Conservation (phyloP, 2,113 vertebrate species). For the Pseudopodoces humilis region DNA sequence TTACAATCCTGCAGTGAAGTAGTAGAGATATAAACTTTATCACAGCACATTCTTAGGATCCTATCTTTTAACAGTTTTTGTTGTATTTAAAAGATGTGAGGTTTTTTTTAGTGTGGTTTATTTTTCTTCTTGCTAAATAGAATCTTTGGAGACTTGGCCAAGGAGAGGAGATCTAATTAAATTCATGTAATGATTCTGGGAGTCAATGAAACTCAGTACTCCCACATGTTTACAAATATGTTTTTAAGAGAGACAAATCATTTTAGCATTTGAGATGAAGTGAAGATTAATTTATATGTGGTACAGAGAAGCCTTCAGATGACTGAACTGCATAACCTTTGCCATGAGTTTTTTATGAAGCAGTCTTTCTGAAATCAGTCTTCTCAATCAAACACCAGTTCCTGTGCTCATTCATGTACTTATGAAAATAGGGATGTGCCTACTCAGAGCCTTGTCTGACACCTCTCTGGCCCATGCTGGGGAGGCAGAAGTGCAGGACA, state of each 20-base stretch:
- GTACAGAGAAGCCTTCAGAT: neutral
- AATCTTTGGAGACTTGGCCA: neutral
- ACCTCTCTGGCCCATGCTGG: neutral
- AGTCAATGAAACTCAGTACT: neutral
- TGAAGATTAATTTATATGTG: neutral
- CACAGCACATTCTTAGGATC: neutral
- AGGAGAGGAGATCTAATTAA: conserved; percentile 5
- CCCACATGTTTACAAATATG: neutral
- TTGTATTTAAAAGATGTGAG: neutral
- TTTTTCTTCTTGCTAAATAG: neutral
- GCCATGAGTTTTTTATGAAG: neutral
- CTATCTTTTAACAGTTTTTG: neutral
- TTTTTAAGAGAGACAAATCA: neutral
- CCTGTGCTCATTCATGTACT: neutral
- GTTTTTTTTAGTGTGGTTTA: neutral
- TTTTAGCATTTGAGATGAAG: neutral
- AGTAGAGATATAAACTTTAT: neutral
- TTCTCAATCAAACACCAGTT: neutral
- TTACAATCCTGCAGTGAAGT: neutral
- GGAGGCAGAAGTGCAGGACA: neutral
- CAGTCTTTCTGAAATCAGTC: neutral
- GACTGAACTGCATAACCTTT: neutral
- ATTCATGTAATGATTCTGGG: conserved; percentile 19
- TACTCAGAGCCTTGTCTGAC: neutral
- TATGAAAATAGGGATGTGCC: neutral